phyloP scores from a whole-genome alignment of 2,797 vertebrate species.

The Parotocinclus haroldoi region DNA sequence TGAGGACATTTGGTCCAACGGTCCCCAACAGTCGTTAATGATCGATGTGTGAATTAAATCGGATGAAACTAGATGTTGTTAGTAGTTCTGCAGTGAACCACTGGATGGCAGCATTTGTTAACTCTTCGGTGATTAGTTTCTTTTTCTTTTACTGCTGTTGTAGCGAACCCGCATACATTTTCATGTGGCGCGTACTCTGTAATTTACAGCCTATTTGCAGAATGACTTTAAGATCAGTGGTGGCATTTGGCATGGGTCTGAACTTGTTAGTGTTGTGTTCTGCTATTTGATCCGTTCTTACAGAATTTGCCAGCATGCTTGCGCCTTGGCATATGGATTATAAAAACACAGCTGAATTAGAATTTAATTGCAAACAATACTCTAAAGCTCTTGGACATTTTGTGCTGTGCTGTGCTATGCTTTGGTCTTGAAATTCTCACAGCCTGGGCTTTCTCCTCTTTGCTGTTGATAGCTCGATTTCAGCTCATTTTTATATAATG shows the following conservation, averaged over 20 bases:
- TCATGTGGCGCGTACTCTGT: slow-evolving; percentile 10
- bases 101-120: slow-evolving; percentile 24
- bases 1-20: no score
- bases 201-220: slow-evolving; percentile 13
- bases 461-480: slow-evolving; percentile 27
- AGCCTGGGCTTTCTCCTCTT: not conserved
- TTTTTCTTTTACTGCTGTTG: not conserved
- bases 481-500: slow-evolving; percentile 24
- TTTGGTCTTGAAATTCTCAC: slow-evolving; percentile 14
- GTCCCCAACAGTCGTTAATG: no score
- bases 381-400: not conserved
- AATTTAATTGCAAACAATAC: slow-evolving; percentile 1
- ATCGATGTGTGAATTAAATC: no score
- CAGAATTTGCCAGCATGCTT: not conserved
- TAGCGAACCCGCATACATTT: slow-evolving; percentile 9
- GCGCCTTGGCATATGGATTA: not conserved
- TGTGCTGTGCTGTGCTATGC: slow-evolving; percentile 1
- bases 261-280: not conserved
- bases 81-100: slow-evolving; percentile 10
- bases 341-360: not conserved
- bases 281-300: slow-evolving; percentile 3
- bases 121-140: no score
- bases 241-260: slow-evolving; percentile 6
- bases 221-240: not conserved
- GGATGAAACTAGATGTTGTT: no score